phyloP scores from a whole-genome alignment of 2,888 invertebrate genomes.

The Latrodectus elegans region DNA sequence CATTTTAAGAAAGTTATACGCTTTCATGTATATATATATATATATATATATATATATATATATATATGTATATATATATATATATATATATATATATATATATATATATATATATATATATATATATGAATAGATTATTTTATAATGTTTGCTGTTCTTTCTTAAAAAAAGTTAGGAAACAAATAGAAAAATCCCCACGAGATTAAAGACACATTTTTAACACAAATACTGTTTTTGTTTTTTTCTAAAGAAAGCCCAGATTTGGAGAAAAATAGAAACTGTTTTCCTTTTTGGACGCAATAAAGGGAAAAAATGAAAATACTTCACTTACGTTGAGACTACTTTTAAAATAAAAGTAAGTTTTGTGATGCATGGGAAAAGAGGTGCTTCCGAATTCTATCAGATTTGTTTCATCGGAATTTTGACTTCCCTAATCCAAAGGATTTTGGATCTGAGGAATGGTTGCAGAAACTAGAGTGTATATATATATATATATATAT shows the following conservation, averaged over 20 bases:
- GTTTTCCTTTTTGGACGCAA: conserved; percentile 3
- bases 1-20: no score
- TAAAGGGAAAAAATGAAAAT: conserved; percentile 31
- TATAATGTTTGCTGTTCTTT: no score
- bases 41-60: no score
- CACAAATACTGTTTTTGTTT: conserved; percentile 40
- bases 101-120: no score
- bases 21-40: no score
- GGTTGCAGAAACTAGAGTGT: background rate
- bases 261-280: conserved; percentile 11
- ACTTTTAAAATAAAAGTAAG: conserved; percentile 38
- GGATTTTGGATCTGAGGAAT: conserved; percentile 17
- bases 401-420: conserved; percentile 22
- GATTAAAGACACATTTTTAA: conserved; percentile 52
- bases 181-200: background rate
- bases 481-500: background rate
- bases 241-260: background rate
- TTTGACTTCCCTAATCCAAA: conserved; percentile 15
- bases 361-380: background rate
- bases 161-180: no score
- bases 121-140: no score
- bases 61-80: no score
- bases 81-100: no score
- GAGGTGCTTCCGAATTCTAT: conserved; percentile 13
- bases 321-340: conserved; percentile 39